Conservation (phyloP, 2,888 invertebrate genomes). For the Galeruca laticollis region DNA sequence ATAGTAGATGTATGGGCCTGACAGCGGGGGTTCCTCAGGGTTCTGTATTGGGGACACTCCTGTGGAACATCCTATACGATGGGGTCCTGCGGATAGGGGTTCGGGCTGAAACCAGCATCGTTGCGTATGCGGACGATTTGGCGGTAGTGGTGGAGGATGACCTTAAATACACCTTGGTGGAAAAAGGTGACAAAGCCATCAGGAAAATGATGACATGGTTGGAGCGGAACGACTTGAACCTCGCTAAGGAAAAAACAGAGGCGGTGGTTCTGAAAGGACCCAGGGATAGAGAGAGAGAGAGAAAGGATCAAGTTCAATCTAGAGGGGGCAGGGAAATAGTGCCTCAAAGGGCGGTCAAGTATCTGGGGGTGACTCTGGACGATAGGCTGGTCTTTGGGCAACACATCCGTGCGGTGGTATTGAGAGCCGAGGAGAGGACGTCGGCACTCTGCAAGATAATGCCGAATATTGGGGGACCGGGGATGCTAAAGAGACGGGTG, state of each 20-base stretch:
- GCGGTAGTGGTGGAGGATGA: conserved; percentile 5
- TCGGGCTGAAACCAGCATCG: background rate
- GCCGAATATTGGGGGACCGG: conserved; percentile 39
- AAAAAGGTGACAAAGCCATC: no score
- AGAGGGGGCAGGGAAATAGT: background rate
- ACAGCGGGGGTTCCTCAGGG: conserved; percentile 25
- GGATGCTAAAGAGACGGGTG: conserved; percentile 12
- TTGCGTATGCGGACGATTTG: conserved; percentile 31
- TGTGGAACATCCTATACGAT: conserved; percentile 31
- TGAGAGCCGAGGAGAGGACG: conserved; percentile 41
- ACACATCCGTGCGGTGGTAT: conserved; percentile 39
- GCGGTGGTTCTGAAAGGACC: no score
- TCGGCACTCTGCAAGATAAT: conserved; percentile 45
- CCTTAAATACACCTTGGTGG: conserved; percentile 6
- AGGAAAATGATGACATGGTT: no score
- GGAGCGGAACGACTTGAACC: no score
- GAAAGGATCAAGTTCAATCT: conserved; percentile 24
- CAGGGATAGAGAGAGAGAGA: background rate
- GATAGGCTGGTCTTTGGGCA: conserved; percentile 37
- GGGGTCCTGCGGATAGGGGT: conserved; percentile 1
- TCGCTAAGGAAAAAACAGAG: no score
- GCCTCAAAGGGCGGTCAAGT: conserved; percentile 34
- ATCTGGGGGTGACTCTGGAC: conserved; percentile 49
- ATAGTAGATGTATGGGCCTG: background rate
- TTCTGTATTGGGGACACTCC: conserved; percentile 13